Conservation (phyloP, 2,113 vertebrate genomes). For the Sebastes schlegelii region DNA sequence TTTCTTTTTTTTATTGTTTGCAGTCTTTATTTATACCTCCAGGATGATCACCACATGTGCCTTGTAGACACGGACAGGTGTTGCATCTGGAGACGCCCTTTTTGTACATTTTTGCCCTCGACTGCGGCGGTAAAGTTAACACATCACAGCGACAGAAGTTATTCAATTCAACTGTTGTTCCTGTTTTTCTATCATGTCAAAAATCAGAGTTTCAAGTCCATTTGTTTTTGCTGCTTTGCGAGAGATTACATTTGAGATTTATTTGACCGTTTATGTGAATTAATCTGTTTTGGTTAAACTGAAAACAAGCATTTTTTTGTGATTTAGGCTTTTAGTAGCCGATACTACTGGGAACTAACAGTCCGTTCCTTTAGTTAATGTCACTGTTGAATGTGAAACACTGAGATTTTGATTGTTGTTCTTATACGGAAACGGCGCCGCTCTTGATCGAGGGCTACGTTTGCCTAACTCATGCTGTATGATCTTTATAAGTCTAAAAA, state of each 20-base stretch:
- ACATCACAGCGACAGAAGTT: conserved; percentile 35
- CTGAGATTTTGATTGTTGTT: conserved; percentile 67
- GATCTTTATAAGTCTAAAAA: conserved; percentile 64
- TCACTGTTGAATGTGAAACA: conserved; percentile 79
- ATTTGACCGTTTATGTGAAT: conserved; percentile 64
- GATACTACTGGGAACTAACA: conserved; percentile 64
- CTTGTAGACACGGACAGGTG: conserved; percentile 79
- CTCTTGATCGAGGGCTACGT: conserved; percentile 60
- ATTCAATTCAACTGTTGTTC: conserved; percentile 27
- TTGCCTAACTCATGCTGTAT: conserved; percentile 78
- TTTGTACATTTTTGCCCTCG: conserved; percentile 54
- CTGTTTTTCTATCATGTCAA: conserved; percentile 46
- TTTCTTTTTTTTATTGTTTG: conserved; percentile 57
- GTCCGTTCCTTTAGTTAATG: conserved; percentile 51
- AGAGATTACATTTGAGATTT: conserved; percentile 63
- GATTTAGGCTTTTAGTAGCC: conserved; percentile 51
- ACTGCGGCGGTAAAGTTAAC: conserved; percentile 47
- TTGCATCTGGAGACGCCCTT: conserved; percentile 76
- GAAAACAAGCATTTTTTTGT: conserved; percentile 65
- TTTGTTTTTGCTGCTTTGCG: conserved; percentile 62
- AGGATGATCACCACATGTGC: conserved; percentile 81
- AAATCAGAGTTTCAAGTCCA: conserved; percentile 39
- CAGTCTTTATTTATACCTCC: conserved; percentile 81
- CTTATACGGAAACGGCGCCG: conserved; percentile 62
- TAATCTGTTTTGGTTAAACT: conserved; percentile 63